These are phyloP conservation scores for Alectoris magna DNA, from an alignment of 2,797 vertebrate species.

Conservation along the genomic window DNA sequence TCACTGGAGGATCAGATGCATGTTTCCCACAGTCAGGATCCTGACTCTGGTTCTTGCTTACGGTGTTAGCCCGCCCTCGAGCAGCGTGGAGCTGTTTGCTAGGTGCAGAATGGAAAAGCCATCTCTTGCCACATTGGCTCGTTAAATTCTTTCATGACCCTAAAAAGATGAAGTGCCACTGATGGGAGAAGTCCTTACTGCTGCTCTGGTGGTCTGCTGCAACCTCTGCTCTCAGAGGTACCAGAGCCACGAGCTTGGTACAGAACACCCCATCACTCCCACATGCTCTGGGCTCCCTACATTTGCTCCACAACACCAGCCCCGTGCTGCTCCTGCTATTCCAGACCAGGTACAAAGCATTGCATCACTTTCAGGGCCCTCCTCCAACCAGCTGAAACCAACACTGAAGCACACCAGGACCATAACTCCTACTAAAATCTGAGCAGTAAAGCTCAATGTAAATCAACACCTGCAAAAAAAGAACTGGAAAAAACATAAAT, in stretches of 20 bases:
- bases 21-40: background rate
- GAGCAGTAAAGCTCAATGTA: background rate
- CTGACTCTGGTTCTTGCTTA: background rate
- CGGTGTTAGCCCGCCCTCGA: fast-evolving
- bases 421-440: background rate
- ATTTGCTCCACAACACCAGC: background rate
- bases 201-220: background rate
- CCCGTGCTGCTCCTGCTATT: fast-evolving
- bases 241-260: background rate
- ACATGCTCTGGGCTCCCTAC: background rate
- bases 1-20: fast-evolving
- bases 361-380: background rate
- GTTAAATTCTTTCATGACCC: background rate
- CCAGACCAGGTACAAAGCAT: fast-evolving
- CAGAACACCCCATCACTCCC: background rate
- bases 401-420: background rate
- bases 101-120: background rate
- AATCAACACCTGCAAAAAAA: background rate
- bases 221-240: background rate
- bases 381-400: background rate
- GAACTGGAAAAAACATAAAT: background rate
- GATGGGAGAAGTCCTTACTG: background rate
- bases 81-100: background rate
- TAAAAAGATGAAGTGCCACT: background rate
- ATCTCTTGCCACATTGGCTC: background rate